phyloP scores from a whole-genome alignment of 1,140 invertebrate genomes.

The Neocloeon triangulifer region DNA sequence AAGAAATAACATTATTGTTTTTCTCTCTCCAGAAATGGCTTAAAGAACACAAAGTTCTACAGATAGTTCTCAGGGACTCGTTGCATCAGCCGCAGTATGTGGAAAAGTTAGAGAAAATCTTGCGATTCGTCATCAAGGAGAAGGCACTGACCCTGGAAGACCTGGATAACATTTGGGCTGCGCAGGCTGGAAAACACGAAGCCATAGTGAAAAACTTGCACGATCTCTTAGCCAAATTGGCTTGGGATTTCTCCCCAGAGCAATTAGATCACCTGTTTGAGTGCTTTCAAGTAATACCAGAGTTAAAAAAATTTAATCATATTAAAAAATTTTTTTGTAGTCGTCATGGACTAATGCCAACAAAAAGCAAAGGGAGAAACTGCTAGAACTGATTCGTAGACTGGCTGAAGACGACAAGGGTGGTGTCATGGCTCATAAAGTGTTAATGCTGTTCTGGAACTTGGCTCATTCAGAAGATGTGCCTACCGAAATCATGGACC shows the following conservation, averaged over 20 bases:
- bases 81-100: slow-evolving; percentile 96
- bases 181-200: slow-evolving; percentile 86
- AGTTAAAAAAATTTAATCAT: background rate
- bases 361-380: slow-evolving; percentile 87
- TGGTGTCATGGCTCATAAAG: slow-evolving; percentile 95
- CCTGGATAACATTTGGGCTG: slow-evolving; percentile 87
- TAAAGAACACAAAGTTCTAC: slow-evolving; percentile 83
- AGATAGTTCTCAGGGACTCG: slow-evolving; percentile 86
- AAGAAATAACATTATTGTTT: slow-evolving; percentile 4
- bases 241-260: slow-evolving; percentile 95
- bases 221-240: slow-evolving; percentile 84
- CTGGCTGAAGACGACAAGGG: slow-evolving; percentile 96
- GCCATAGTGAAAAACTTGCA: slow-evolving; percentile 95
- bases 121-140: slow-evolving; percentile 91
- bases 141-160: slow-evolving; percentile 74
- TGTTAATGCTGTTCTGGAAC: slow-evolving; percentile 88
- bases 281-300: slow-evolving; percentile 64
- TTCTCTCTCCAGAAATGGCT: slow-evolving; percentile 65
- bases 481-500: slow-evolving; percentile 93
- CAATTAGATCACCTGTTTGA: slow-evolving; percentile 94
- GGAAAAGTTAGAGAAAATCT: slow-evolving; percentile 92
- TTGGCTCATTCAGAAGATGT: slow-evolving; percentile 90
- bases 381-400: slow-evolving; percentile 82
- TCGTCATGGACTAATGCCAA: slow-evolving; percentile 88
- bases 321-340: slow-evolving; percentile 25